These are phyloP conservation scores for Chloropsis cyanopogon DNA, from an alignment of 2,113 vertebrate species.

Conservation along the genomic window DNA sequence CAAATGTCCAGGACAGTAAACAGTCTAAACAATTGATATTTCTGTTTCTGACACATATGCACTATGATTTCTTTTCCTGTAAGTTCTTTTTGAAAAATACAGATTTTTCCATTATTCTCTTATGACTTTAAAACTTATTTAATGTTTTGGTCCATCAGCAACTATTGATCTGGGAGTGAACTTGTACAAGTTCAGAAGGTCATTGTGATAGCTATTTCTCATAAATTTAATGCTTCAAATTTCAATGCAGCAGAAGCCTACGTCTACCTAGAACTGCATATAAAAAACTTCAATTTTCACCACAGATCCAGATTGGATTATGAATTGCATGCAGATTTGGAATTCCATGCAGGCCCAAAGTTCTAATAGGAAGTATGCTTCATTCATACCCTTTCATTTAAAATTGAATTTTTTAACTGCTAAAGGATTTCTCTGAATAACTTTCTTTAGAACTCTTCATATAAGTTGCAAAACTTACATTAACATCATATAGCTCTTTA, in stretches of 20 bases:
- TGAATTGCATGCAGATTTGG: neutral
- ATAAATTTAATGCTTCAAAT: neutral
- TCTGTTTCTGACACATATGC: neutral
- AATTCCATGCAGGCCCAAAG: neutral
- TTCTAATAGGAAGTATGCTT: neutral
- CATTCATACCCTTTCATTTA: conserved; percentile 35
- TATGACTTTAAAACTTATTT: neutral
- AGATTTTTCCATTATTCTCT: neutral
- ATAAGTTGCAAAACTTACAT: neutral
- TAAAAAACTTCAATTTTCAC: neutral
- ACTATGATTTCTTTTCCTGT: neutral
- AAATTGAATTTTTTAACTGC: neutral
- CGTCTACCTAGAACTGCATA: neutral
- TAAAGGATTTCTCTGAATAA: neutral
- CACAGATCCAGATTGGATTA: neutral
- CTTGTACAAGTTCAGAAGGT: neutral
- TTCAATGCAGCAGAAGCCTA: neutral
- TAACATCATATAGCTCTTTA: neutral
- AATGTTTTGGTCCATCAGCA: neutral
- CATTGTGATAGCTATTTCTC: neutral
- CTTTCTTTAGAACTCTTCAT: neutral
- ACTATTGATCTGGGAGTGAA: neutral
- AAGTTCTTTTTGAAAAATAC: neutral
- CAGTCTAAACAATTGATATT: neutral
- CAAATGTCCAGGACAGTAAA: neutral